These are phyloP conservation scores for Rhinolophus ferrumequinum DNA, from an alignment of 2,113 vertebrate species.

Conservation along the genomic window DNA sequence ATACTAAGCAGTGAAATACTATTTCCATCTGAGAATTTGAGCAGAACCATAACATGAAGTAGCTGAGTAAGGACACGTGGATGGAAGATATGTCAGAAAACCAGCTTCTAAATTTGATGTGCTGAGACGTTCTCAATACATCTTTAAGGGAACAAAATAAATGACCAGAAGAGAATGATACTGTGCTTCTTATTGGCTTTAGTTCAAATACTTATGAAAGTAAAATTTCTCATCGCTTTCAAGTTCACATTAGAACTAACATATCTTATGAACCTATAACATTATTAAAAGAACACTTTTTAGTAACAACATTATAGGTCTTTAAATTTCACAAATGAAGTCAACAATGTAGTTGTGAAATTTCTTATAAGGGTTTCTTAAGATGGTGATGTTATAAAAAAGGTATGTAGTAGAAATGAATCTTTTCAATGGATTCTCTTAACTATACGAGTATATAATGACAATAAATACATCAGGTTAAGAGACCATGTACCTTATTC, in stretches of 20 bases:
- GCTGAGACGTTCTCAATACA: not conserved
- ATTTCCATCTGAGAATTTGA: not conserved
- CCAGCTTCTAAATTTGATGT: not conserved
- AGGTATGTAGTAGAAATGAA: not conserved
- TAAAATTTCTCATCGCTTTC: not conserved
- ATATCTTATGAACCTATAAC: not conserved
- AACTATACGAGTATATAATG: not conserved
- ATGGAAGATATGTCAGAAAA: not conserved
- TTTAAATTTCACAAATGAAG: not conserved
- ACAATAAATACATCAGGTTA: not conserved
- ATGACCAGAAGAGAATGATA: not conserved
- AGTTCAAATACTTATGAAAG: not conserved
- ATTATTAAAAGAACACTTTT: not conserved
- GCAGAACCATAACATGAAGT: not conserved
- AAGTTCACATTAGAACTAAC: not conserved
- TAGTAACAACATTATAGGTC: not conserved
- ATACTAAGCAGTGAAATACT: not conserved
- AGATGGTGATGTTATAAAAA: not conserved
- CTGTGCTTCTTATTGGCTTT: not conserved
- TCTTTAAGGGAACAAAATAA: conserved; percentile 28
- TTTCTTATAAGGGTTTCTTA: not conserved
- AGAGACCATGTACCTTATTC: not conserved
- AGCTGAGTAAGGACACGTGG: not conserved
- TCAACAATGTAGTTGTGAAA: not conserved
- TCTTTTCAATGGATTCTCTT: not conserved